Evolutionary conservation across 2,113 vertebrate species (phyloP), one percentile per base, ranked within the genome.

Genomic region (Panthera leo): DNA sequence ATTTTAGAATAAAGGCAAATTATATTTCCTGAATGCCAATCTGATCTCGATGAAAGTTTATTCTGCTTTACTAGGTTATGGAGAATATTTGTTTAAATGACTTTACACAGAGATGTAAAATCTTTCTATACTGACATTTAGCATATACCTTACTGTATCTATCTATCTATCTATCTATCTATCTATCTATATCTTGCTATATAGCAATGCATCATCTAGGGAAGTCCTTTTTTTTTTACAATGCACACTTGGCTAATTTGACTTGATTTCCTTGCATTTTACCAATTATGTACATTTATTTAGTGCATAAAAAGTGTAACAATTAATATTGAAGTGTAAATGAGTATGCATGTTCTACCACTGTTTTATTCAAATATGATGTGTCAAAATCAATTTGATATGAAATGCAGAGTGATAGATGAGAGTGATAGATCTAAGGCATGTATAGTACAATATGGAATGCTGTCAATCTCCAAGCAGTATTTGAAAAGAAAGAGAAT

Each of bases 281-380:
- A 96, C 93, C 95, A 98, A 97, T 97, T 98, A 98, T 92, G 91
- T 97, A 97, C 94, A 95, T 98, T 97, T 95, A 97, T 96, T 97
- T 97, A 96, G 96, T 97, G 89, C 85, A 97, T 96, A 94, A 97
- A 98, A 97, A 90, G 80, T 96, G 85, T 93, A 98, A 97, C 97
- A 98, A 97, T 98, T 98, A 98, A 98, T 97, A 98, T 94, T 79
- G 45, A 97, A 94, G 96, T 98, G 97, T 95, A 98, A 98, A 98
- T 98, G 98, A 98, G 96, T 53, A 98, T 97, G 95, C 91, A 89
- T 97, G 91, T 91, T 98, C 92, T 98, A 95, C 96, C 97, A 98
- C 98, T 98, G 98, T 98, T 98, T 98, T 98, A 98, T 98, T 98
- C 97, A 98, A 97, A 93, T 94, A 68, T 70, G 76, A 97, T 98